Evolutionary conservation across 2,113 vertebrate genomes (phyloP).

Genomic region (Percina caprodes): DNA sequence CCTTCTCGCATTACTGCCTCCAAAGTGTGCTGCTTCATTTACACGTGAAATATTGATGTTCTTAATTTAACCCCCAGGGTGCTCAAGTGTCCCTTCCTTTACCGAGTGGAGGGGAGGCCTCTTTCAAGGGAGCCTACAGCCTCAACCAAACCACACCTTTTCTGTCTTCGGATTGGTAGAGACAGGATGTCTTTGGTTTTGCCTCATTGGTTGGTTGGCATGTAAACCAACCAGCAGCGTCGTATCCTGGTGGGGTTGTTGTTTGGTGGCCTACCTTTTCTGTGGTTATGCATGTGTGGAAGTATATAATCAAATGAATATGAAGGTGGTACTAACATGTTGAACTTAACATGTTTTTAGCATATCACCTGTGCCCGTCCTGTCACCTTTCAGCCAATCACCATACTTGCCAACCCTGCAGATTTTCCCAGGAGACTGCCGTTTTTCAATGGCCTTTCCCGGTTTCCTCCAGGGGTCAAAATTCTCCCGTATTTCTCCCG

Average conservation of each 20-base stretch:
- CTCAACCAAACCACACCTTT: constrained; percentile 15
- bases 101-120: constrained; percentile 33
- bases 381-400: too few species aligned
- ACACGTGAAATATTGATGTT: constrained; percentile 84
- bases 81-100: constrained; percentile 74
- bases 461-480: too few species aligned
- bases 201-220: constrained; percentile 26
- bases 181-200: constrained; percentile 3
- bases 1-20: constrained; percentile 78
- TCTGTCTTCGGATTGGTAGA: constrained; percentile 39
- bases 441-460: too few species aligned
- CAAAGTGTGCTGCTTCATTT: constrained; percentile 80
- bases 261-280: constrained; percentile 7
- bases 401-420: too few species aligned
- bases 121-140: constrained; percentile 41
- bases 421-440: too few species aligned
- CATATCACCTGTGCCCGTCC: too few species aligned
- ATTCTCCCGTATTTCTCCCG: too few species aligned
- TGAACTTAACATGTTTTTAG: too few species aligned
- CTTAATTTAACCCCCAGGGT: constrained; percentile 80
- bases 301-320: too few species aligned
- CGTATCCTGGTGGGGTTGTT: background rate
- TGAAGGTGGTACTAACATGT: too few species aligned
- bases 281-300: background rate
- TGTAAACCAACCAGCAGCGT: background rate